These are phyloP conservation scores for Acrobasis suavella DNA, from an alignment of 2,888 invertebrate species.

Conservation along the genomic window DNA sequence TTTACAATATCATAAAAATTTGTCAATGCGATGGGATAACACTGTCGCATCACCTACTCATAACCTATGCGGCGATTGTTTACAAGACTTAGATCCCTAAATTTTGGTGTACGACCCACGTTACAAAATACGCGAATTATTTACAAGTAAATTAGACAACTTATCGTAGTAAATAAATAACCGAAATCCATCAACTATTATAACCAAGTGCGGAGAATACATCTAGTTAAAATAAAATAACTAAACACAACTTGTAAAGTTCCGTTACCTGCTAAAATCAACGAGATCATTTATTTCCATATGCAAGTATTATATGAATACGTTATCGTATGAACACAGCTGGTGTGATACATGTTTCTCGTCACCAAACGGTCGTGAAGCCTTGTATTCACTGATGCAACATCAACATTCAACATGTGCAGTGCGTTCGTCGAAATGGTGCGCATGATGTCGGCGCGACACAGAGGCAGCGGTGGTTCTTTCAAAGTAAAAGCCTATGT, in stretches of 20 bases:
- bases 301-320: conserved; percentile 53
- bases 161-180: conserved; percentile 71
- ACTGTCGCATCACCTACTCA: background rate
- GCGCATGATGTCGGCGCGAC: too few relatives aligned
- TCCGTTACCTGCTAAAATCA: conserved; percentile 56
- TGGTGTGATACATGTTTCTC: conserved; percentile 62
- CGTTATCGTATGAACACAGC: conserved; percentile 66
- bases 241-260: conserved; percentile 36
- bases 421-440: too few relatives aligned
- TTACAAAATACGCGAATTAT: conserved; percentile 68
- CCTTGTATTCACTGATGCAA: background rate
- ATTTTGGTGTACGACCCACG: conserved; percentile 64
- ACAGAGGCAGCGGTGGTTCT: too few relatives aligned
- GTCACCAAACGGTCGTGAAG: conserved; percentile 26
- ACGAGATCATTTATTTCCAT: conserved; percentile 77
- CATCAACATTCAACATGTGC: too few relatives aligned
- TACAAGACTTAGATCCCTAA: conserved; percentile 9
- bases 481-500: too few relatives aligned
- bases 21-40: too few relatives aligned
- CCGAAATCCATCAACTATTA: conserved; percentile 59
- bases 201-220: conserved; percentile 53
- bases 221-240: conserved; percentile 24
- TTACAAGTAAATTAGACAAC: conserved; percentile 51
- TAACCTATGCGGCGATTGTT: background rate
- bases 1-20: background rate